These are phyloP conservation scores for Anguilla rostrata DNA, from an alignment of 2,113 vertebrate genomes.

Conservation along the genomic window DNA sequence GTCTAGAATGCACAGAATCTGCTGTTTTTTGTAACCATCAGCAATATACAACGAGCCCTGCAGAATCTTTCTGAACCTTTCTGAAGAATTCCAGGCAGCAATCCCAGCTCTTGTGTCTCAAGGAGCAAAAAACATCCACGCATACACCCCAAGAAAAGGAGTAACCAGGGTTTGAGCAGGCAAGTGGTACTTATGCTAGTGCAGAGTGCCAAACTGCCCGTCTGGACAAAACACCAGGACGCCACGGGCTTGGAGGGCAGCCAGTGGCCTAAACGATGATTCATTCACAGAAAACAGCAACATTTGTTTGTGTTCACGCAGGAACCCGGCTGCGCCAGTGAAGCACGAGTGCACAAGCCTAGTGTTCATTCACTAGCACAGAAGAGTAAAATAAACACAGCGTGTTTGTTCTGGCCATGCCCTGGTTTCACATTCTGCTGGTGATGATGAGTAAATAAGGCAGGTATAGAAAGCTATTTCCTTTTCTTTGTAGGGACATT, in stretches of 20 bases:
- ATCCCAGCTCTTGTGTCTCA: no score
- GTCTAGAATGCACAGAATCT: not conserved
- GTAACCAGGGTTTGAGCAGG: not conserved
- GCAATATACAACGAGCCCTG: constrained; percentile 10
- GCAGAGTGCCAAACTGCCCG: not conserved
- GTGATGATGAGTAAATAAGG: not conserved
- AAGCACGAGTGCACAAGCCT: not conserved
- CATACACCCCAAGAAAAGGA: not conserved
- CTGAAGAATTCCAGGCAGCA: not conserved
- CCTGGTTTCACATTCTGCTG: not conserved
- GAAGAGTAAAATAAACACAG: not conserved
- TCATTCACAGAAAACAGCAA: not conserved
- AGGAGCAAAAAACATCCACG: not conserved
- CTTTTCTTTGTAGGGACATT: not conserved
- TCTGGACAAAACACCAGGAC: not conserved
- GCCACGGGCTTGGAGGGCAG: not conserved
- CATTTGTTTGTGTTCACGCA: not conserved
- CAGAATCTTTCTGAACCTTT: not conserved
- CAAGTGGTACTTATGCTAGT: not conserved
- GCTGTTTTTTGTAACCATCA: not conserved
- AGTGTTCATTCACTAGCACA: not conserved
- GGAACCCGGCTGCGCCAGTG: not conserved
- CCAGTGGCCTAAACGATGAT: not conserved
- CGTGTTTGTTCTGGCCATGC: not conserved
- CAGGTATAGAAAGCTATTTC: not conserved